phyloP scores from a whole-genome alignment of 2,113 vertebrate genomes.

The Mesembrinibis cayennensis region DNA sequence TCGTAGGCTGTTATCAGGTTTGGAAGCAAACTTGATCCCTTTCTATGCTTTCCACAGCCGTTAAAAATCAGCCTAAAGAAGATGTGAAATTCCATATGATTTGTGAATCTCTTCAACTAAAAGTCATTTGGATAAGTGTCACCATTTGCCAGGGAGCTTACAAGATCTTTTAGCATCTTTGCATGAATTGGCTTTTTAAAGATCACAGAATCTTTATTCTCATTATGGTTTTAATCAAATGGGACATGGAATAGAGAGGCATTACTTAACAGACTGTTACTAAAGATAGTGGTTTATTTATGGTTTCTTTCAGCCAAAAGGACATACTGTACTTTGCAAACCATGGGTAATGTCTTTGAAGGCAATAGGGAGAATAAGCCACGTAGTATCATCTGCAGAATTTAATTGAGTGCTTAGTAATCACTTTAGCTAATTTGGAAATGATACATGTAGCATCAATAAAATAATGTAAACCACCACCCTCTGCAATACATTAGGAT shows the following conservation, averaged over 20 bases:
- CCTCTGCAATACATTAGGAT: slow-evolving; percentile 5
- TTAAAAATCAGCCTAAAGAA: neutral
- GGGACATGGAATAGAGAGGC: neutral
- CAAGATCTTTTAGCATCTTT: neutral
- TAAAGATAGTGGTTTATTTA: slow-evolving; percentile 15
- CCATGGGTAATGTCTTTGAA: neutral
- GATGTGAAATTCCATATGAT: neutral
- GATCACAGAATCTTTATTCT: neutral
- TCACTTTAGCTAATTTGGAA: slow-evolving; percentile 13
- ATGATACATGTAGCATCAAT: neutral
- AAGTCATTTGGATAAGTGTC: neutral
- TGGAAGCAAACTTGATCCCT: neutral
- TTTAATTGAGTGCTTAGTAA: neutral
- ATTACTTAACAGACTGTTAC: neutral
- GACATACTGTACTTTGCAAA: slow-evolving; percentile 21
- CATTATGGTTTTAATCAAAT: slow-evolving; percentile 34
- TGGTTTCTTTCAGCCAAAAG: neutral
- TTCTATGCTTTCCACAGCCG: neutral
- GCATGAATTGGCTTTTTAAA: neutral
- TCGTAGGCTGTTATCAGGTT: neutral
- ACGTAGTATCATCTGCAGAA: neutral
- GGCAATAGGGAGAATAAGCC: neutral
- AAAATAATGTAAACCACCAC: neutral
- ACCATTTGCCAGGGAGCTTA: neutral
- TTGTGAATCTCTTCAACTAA: neutral